Evolutionary conservation across 2,888 invertebrate species (phyloP).

Genomic region (Itoplectis maculator): DNA sequence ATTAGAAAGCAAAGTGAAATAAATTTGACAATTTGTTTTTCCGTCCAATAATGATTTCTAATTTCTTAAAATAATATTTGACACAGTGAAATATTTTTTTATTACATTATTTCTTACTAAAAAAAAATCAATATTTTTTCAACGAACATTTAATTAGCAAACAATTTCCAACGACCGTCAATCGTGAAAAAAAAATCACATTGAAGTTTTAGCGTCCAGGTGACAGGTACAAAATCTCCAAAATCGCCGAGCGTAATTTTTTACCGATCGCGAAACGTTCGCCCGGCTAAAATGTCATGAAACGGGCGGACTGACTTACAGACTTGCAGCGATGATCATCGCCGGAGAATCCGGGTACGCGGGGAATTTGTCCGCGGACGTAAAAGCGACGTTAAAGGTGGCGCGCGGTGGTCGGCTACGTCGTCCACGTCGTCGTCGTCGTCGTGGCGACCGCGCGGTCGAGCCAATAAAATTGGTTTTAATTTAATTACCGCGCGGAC

Average conservation of each 20-base stretch:
- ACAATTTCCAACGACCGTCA: too few species aligned
- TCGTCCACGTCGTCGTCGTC: too few species aligned
- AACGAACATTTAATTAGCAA: too few species aligned
- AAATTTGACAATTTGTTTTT: background rate
- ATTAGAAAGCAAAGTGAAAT: background rate
- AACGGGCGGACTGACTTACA: slow-evolving; percentile 70
- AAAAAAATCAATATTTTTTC: too few species aligned
- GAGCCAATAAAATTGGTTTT: slow-evolving; percentile 79
- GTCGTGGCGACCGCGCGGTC: slow-evolving; percentile 63
- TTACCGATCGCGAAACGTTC: slow-evolving; percentile 65
- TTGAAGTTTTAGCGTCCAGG: background rate
- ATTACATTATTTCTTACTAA: too few species aligned
- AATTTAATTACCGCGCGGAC: slow-evolving; percentile 80
- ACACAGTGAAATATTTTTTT: too few species aligned
- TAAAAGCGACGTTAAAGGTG: slow-evolving; percentile 79
- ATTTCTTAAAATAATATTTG: too few species aligned
- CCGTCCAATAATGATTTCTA: too few species aligned
- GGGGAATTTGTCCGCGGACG: slow-evolving; percentile 80
- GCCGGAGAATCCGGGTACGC: slow-evolving; percentile 63
- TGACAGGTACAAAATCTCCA: background rate
- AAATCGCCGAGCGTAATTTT: slow-evolving; percentile 15
- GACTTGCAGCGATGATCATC: slow-evolving; percentile 75
- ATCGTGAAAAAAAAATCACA: too few species aligned
- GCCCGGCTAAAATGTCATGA: slow-evolving; percentile 74
- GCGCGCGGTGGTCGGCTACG: slow-evolving; percentile 54